phyloP scores from a whole-genome alignment of 2,113 vertebrate species.

The Symphodus melops region DNA sequence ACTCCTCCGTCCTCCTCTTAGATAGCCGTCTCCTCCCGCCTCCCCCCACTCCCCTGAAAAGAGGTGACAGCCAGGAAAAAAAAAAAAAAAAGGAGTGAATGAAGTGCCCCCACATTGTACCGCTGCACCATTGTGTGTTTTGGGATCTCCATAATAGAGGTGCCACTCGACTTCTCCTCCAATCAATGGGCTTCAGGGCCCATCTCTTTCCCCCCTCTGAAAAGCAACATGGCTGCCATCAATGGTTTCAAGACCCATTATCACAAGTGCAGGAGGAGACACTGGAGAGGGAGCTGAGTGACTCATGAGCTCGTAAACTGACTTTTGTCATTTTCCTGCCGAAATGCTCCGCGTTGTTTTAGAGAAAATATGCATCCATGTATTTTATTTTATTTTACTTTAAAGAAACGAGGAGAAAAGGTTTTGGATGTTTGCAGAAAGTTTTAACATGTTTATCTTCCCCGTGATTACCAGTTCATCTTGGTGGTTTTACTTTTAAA shows the following conservation, averaged over 20 bases:
- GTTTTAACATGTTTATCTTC: no score
- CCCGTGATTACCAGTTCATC: no score
- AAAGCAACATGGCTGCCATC: slow-evolving; percentile 86
- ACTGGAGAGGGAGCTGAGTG: slow-evolving; percentile 9
- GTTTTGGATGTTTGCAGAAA: no score
- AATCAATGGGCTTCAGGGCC: slow-evolving; percentile 89
- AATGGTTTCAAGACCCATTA: slow-evolving; percentile 90
- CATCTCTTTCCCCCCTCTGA: slow-evolving; percentile 84
- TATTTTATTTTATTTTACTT: no score
- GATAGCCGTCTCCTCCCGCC: slow-evolving; percentile 16
- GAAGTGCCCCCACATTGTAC: slow-evolving; percentile 94
- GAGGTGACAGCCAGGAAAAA: slow-evolving; percentile 43
- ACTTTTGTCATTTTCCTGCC: neutral
- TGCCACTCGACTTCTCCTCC: slow-evolving; percentile 91
- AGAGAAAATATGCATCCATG: no score
- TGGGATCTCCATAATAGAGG: slow-evolving; percentile 93
- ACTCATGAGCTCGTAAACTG: slow-evolving; percentile 34
- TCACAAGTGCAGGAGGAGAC: slow-evolving; percentile 75
- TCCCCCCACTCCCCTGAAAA: slow-evolving; percentile 46
- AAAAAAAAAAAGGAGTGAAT: slow-evolving; percentile 84
- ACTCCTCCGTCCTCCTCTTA: slow-evolving; percentile 39
- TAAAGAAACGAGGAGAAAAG: no score
- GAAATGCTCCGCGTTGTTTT: no score
- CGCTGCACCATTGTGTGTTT: slow-evolving; percentile 64
- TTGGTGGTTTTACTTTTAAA: no score